These are phyloP conservation scores for Agriopis leucophaearia DNA, from an alignment of 2,888 invertebrate species.

Conservation along the genomic window DNA sequence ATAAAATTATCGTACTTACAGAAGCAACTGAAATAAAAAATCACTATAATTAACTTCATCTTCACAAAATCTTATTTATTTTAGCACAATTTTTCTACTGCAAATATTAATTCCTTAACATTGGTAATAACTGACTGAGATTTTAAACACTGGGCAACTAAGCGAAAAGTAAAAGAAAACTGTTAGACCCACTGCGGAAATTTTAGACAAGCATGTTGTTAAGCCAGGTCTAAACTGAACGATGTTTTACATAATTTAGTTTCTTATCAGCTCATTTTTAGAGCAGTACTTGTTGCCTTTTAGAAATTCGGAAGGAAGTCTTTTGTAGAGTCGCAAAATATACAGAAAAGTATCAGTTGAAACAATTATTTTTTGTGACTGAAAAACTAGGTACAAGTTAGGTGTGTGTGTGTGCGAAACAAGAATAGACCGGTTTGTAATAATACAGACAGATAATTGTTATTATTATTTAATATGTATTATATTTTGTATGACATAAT, in stretches of 20 bases:
- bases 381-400: background rate
- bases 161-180: background rate
- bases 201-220: constrained; percentile 8
- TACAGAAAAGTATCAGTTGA: constrained; percentile 10
- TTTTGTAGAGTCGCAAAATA: constrained; percentile 20
- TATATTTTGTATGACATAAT: background rate
- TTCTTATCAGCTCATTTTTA: constrained; percentile 40
- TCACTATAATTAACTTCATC: background rate
- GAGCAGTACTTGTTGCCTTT: constrained; percentile 31
- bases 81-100: background rate
- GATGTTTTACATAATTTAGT: constrained; percentile 36
- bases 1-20: constrained; percentile 7
- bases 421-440: background rate
- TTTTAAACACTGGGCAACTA: background rate
- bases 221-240: constrained; percentile 31
- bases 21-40: constrained; percentile 1
- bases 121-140: constrained; percentile 2
- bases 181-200: background rate
- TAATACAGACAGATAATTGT: background rate
- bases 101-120: background rate
- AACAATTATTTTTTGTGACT: background rate
- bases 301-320: constrained; percentile 22
- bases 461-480: constrained; percentile 1
- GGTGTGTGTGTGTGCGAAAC: background rate
- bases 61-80: background rate